phyloP scores from a whole-genome alignment of 2,113 vertebrate species.

The Syngnathus scovelli region DNA sequence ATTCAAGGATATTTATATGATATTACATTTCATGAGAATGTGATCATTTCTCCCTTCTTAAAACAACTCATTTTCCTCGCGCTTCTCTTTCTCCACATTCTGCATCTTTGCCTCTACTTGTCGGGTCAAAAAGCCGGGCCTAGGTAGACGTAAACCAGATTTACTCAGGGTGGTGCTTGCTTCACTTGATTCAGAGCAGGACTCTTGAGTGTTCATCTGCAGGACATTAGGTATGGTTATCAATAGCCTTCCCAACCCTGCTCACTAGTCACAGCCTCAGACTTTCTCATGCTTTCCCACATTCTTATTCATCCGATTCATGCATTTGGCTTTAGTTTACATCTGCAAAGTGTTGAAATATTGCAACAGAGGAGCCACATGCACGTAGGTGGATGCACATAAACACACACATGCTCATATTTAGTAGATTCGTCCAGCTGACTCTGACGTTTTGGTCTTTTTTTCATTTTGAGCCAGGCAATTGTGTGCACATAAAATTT shows the following conservation, averaged over 20 bases:
- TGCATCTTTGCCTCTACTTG: slow-evolving; percentile 15
- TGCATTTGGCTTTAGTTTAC: slow-evolving; percentile 44
- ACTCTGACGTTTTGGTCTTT: slow-evolving; percentile 37
- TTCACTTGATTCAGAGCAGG: slow-evolving; percentile 30
- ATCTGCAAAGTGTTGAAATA: slow-evolving; percentile 54
- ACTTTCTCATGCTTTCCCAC: slow-evolving; percentile 11
- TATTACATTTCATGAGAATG: slow-evolving; percentile 62
- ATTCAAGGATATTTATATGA: slow-evolving; percentile 57
- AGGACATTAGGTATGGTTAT: slow-evolving; percentile 46
- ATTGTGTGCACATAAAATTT: slow-evolving; percentile 3
- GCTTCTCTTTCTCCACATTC: slow-evolving; percentile 15
- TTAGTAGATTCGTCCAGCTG: slow-evolving; percentile 56
- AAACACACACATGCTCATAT: slow-evolving; percentile 20
- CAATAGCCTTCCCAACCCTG: slow-evolving; percentile 27
- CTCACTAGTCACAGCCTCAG: slow-evolving; percentile 18
- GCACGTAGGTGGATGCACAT: slow-evolving; percentile 35
- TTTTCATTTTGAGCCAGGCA: slow-evolving; percentile 42
- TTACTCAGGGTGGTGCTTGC: slow-evolving; percentile 19
- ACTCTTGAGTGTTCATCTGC: slow-evolving; percentile 41
- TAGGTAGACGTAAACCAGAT: slow-evolving; percentile 25
- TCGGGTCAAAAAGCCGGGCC: slow-evolving; percentile 21
- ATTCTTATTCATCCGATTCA: slow-evolving; percentile 46
- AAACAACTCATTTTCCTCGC: slow-evolving; percentile 17
- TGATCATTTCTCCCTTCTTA: slow-evolving; percentile 53
- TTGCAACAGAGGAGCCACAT: slow-evolving; percentile 28